Base-by-base conservation (phyloP, 64 coral and sea anemone species). In the Porites lutea region DNA sequence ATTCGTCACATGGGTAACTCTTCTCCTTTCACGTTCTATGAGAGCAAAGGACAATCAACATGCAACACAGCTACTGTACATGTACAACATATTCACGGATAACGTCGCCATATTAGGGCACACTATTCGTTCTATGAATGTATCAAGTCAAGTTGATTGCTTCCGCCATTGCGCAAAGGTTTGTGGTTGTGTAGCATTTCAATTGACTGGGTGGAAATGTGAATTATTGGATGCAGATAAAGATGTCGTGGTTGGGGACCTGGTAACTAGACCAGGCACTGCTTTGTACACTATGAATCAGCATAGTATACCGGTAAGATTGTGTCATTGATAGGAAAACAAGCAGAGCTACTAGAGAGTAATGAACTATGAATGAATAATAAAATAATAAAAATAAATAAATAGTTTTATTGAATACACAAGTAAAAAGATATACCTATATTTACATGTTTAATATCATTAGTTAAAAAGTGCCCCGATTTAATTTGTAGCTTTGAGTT, bases 111-210 rank as follows among this genome's bases (percentile, higher is more conserved):
- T 82, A 19, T 13, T 64, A 43, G 48, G 18, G 37, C 79, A 82
- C 16, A 82, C 59, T 16, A 63, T 82, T 65, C 59, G 27, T 12
- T 64, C 79, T 48, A 43, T 82, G 8, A 65, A 47, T 19, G 59
- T 65, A 6, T 46, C 44, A 27, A n/a, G 8, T 13, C 58, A 58
- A 6, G 14, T 61, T 58, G 59, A 48, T 43, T 82, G 79, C 65
- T 82, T 82, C 44, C 79, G 79, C 37, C 79, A 82, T 14, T 82
- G 79, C 37, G 79, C 60, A 14, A 82, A 65, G 45, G 5, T 48
- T 19, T 82, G 79, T 82, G 43, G 60, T 12, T 82, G 79, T 59
- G 58, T 82, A 12, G 55, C 79, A 16, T 82, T 82, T 65, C 79
- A 82, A 48, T 37, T 82, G 60, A 82, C 59, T 18, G 59, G 45